Percentiles rank a stretch among this genome's conserved stretches.
These are phyloP conservation scores for Neodiprion pinetum DNA, from an alignment of 1,140 invertebrate genomes.

Conservation along the genomic window DNA sequence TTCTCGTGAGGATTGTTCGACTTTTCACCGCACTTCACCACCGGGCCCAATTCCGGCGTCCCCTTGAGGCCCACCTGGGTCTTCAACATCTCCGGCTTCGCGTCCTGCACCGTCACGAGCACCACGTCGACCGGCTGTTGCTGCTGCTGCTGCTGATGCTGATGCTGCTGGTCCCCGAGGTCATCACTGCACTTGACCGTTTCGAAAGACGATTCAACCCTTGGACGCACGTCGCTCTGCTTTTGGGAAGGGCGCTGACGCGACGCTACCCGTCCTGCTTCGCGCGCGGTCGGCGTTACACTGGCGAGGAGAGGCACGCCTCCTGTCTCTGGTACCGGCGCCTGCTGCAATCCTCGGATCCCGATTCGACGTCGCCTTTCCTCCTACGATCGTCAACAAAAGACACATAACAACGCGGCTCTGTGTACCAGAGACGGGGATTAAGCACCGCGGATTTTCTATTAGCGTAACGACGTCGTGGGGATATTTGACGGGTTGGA, in stretches of 20 bases:
- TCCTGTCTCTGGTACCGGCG: neutral
- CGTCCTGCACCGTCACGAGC: constrained; percentile 25
- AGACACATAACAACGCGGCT: neutral
- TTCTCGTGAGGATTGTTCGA: constrained; percentile 17
- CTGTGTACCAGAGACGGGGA: neutral
- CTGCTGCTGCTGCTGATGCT: constrained; percentile 17
- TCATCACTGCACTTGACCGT: constrained; percentile 10
- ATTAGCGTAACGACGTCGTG: neutral
- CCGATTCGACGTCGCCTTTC: constrained; percentile 1
- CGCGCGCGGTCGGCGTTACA: constrained; percentile 59
- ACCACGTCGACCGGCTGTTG: constrained; percentile 13
- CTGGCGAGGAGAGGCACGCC: constrained; percentile 50
- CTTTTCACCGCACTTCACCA: constrained; percentile 46
- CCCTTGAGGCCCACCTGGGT: constrained; percentile 25
- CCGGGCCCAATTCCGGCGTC: constrained; percentile 45
- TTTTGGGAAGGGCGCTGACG: constrained; percentile 1
- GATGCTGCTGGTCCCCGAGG: constrained; percentile 8
- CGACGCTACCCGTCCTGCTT: constrained; percentile 44
- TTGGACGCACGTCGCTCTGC: constrained; percentile 3
- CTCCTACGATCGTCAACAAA: neutral
- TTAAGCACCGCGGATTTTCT: too few species aligned
- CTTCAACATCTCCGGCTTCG: constrained; percentile 11
- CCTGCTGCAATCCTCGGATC: neutral
- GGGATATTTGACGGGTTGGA: neutral
- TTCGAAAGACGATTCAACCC: neutral